Percentiles rank a stretch among this genome's conserved stretches.
Conservation (phyloP, 2,113 vertebrate genomes). For the Rattus norvegicus region GRCr8 NC_086034.1:86938001-86938500, state of each 20-base stretch:
- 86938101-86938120: constrained; percentile 86
- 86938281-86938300: constrained; percentile 85
- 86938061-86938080: constrained; percentile 83
- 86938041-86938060: constrained; percentile 81
- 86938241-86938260: constrained; percentile 84
- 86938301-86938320: constrained; percentile 73
- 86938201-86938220: constrained; percentile 86
- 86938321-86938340: constrained; percentile 11
- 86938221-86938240: constrained; percentile 84
- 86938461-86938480: constrained; percentile 69
- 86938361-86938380: not conserved
- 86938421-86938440: not conserved
- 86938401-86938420: constrained; percentile 78
- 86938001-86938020: constrained; percentile 85
- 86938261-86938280: constrained; percentile 82
- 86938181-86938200: constrained; percentile 87
- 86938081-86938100: constrained; percentile 88
- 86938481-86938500: constrained; percentile 74
- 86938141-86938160: constrained; percentile 88
- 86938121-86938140: constrained; percentile 86
- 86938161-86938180: constrained; percentile 86
- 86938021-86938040: constrained; percentile 84
- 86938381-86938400: constrained; percentile 56
- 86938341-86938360: constrained; percentile 31
- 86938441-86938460: not conserved